Evolutionary conservation across 2,888 invertebrate genomes (phyloP), one percentile per base, ranked within the genome.

Genomic region (Bellardia bayeri): DNA sequence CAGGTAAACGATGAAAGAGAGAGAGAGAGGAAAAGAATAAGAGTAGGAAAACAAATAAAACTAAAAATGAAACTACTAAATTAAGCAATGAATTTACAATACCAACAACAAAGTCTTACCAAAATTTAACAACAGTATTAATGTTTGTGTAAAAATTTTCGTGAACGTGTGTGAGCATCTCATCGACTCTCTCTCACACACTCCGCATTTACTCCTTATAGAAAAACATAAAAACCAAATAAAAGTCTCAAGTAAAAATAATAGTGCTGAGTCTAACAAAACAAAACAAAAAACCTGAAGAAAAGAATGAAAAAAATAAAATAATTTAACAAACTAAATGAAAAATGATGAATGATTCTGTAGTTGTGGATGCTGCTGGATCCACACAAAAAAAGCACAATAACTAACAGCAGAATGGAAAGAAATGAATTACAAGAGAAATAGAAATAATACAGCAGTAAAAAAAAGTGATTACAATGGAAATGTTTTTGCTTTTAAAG

Each of bases 61-160:
- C 4, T 45, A 45, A 63, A 61, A 78, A 45, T 45, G 56, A 54
- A 72, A 72, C 82, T 79, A 82, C 82, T 82, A 85, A 87, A 87
- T 87, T 85, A 87, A 87, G 87, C 85, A 87, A 87, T 79, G 85
- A 82, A 87, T 82, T 82, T 79, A 78, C 81, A 76, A 69, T 49
- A 81, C 58, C 75, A 74, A 63, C 71, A 33, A 79, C 64, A 83
- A 79, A 76, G 54, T 42, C 68, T 61, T 71, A 80, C 61, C 56
- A 49, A 82, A 45, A 75, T 68, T 68, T 68, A 68, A 61, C 61
- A 82, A 75, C 74, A 66, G 68, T 37, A 58, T 75, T 75, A 75
- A 68, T 40, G 5, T 78, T 6, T 78, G 63, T 33, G 42, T 68
- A 23, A 30, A 11, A 49, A 40, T 11, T 33, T n/a, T 13, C 4